Base-by-base conservation (phyloP, 2,797 vertebrate species). In the Lutjanus campechanus region DNA sequence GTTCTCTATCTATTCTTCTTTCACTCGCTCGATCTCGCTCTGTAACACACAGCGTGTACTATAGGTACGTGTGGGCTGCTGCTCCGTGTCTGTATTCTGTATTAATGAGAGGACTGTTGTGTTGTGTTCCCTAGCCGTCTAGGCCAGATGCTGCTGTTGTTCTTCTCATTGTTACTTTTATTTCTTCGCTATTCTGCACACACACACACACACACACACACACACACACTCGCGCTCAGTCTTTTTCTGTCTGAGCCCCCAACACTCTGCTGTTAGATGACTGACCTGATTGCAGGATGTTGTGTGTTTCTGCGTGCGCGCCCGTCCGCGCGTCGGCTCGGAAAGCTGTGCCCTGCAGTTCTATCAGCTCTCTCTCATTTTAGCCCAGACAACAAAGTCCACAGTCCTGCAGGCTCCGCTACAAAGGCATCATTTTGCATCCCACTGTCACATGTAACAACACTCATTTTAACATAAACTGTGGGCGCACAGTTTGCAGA, bases 71-170 rank as follows among this genome's bases (percentile, higher is more conserved):
- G 90, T 88, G 88, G 84, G 88, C 87, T 79, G 81, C 85, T 79
- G 89, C 85, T 86, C 77, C 79, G 85, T 89, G 86, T 89, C 85
- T 86, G 85, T 88, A 83, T 89, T 90, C 83, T 83, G 87, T 92
- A 92, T 92, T 92, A 93, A 92, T 92, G 91, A 94, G 90, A 90
- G 79, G 80, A 76, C 87, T 83, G 85, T 86, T 90, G 90, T 90
- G 84, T 78, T 89, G 87, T 86, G 84, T 86, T 92, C 90, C 88
- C 88, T 82, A 88, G 89, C 88, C 83, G 74, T 90, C 91, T 85
- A 55, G 80, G 90, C 90, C 90, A 92, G 91, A 90, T 91, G 90
- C 86, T 84, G 84, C 88, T 87, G 87, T 85, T 90, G 85, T 91
- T 93, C 87, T 73, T 87, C 82, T 91, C 88, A 70, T 85, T 90